Evolutionary conservation across 2,888 invertebrate genomes (phyloP).

Genomic region (Noctua janthe): DNA sequence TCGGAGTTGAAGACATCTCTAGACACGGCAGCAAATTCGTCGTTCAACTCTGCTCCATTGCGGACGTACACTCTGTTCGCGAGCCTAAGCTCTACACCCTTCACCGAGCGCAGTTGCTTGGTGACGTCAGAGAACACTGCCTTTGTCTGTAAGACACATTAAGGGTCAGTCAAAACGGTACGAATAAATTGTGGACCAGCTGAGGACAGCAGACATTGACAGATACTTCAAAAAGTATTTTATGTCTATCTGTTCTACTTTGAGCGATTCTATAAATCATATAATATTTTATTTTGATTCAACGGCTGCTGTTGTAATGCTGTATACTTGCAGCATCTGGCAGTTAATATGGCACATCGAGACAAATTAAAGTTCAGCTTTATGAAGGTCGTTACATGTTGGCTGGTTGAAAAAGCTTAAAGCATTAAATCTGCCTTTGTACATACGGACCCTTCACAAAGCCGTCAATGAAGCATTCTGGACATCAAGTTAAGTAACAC

Average conservation of each 20-base stretch:
- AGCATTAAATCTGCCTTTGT: neutral
- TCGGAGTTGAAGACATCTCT: conserved; percentile 91
- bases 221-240: neutral
- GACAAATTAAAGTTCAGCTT: neutral
- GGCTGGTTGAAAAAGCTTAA: neutral
- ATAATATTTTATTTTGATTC: neutral
- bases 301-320: neutral
- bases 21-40: conserved; percentile 89
- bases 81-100: conserved; percentile 90
- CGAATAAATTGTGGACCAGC: neutral
- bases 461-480: too few relatives aligned
- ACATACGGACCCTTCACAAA: neutral
- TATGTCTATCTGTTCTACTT: neutral
- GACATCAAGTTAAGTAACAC: too few relatives aligned
- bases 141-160: conserved; percentile 75
- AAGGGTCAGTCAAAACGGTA: neutral
- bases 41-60: conserved; percentile 84
- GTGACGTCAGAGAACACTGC: conserved; percentile 74
- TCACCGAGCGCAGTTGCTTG: conserved; percentile 70
- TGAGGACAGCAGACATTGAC: neutral
- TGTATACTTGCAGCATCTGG: neutral
- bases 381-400: neutral
- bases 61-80: conserved; percentile 93
- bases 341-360: neutral
- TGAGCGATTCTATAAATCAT: neutral